Conservation (phyloP, 2,113 vertebrate genomes). For the Prunella fulvescens region DNA sequence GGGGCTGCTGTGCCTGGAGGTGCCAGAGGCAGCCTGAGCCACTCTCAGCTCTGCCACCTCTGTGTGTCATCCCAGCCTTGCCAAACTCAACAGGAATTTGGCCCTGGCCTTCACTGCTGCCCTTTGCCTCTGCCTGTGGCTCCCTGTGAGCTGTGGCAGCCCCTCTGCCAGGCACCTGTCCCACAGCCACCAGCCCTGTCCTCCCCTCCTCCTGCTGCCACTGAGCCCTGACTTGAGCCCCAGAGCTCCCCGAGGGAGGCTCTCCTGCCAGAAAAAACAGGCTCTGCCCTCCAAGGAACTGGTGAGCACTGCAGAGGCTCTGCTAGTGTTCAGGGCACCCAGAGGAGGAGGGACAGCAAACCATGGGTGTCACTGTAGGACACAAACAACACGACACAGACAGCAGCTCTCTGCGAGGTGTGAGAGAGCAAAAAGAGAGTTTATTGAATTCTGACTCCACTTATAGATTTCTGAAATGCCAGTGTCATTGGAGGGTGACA, state of each 20-base stretch:
- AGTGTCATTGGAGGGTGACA: no score
- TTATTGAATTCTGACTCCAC: no score
- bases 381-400: no score
- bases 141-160: background rate
- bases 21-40: background rate
- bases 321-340: rapidly evolving
- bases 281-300: background rate
- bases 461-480: no score
- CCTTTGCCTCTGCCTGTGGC: background rate
- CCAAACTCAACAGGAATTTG: background rate
- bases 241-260: background rate
- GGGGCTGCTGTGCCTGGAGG: background rate
- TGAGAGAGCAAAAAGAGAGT: no score
- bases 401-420: no score
- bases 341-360: background rate
- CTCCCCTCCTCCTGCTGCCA: background rate
- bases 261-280: background rate
- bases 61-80: background rate
- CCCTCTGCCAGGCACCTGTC: slow-evolving; percentile 10
- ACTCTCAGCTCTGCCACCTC: background rate
- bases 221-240: background rate
- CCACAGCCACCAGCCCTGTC: background rate
- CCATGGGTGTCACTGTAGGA: no score
- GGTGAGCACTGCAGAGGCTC: background rate
- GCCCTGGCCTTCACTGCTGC: background rate